phyloP scores from a whole-genome alignment of 30 jellyfish, hydroid and myxozoan species.

The Euphysa ruthae region DNA sequence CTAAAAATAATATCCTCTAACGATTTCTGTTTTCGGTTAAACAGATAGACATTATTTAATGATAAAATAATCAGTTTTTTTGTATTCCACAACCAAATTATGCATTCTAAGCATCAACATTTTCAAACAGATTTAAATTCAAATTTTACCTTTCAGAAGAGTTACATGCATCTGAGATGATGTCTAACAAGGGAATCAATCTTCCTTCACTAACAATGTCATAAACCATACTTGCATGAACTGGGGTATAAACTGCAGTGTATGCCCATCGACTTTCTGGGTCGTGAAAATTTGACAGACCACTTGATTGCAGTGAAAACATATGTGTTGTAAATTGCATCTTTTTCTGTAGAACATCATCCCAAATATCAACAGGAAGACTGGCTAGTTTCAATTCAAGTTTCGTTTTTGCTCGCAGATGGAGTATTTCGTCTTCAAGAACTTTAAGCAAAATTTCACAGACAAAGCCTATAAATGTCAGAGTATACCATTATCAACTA shows the following conservation, averaged over 20 bases:
- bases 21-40: too few species aligned
- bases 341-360: constrained; percentile 53
- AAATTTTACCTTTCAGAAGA: background rate
- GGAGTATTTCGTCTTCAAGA: constrained; percentile 33
- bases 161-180: constrained; percentile 1
- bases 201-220: constrained; percentile 43
- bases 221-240: constrained; percentile 87
- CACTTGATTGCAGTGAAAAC: constrained; percentile 87
- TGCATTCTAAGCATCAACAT: background rate
- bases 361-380: constrained; percentile 51
- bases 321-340: constrained; percentile 71
- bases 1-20: too few species aligned
- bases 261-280: constrained; percentile 97
- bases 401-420: constrained; percentile 62
- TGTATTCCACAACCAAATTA: too few species aligned
- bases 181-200: background rate
- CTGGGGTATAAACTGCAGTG: constrained; percentile 90
- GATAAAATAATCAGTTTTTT: too few species aligned
- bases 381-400: constrained; percentile 57
- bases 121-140: background rate
- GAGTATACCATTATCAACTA: background rate
- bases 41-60: too few species aligned
- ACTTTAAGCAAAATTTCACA: constrained; percentile 33
- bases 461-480: constrained; percentile 33
- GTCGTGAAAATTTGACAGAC: constrained; percentile 60